These are phyloP conservation scores for Melanerpes formicivorus DNA, from an alignment of 2,113 vertebrate species.

Conservation along the genomic window DNA sequence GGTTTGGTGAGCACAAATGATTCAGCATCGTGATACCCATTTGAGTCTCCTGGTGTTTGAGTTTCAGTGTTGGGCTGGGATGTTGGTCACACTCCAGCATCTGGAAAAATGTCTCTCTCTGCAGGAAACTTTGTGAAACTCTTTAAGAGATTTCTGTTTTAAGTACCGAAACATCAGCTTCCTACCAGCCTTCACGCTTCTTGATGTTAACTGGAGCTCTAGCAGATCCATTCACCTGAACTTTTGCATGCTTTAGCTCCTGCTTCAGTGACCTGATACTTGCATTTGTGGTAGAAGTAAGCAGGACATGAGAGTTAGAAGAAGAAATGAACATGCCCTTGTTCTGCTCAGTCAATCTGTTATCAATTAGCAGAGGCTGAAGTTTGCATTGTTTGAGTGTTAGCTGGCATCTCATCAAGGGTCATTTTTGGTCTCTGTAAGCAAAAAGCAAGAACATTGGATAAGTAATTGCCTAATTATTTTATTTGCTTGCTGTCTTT, in stretches of 20 bases:
- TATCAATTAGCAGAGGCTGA: background rate
- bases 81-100: background rate
- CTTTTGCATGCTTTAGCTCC: background rate
- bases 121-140: background rate
- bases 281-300: background rate
- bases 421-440: background rate
- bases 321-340: background rate
- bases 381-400: background rate
- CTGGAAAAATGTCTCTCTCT: background rate
- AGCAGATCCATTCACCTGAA: background rate
- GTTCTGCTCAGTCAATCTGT: background rate
- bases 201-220: background rate
- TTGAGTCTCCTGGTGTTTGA: background rate
- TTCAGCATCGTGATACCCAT: accelerated
- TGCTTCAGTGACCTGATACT: background rate
- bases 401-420: background rate
- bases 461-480: background rate
- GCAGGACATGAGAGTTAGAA: background rate
- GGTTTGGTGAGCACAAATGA: background rate
- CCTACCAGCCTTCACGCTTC: background rate
- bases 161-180: background rate
- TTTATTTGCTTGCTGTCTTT: background rate
- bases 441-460: background rate
- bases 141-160: background rate
- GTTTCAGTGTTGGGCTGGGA: background rate